These are phyloP conservation scores for Strigamia maritima DNA, from an alignment of 2,888 invertebrate genomes.

Conservation along the genomic window DNA sequence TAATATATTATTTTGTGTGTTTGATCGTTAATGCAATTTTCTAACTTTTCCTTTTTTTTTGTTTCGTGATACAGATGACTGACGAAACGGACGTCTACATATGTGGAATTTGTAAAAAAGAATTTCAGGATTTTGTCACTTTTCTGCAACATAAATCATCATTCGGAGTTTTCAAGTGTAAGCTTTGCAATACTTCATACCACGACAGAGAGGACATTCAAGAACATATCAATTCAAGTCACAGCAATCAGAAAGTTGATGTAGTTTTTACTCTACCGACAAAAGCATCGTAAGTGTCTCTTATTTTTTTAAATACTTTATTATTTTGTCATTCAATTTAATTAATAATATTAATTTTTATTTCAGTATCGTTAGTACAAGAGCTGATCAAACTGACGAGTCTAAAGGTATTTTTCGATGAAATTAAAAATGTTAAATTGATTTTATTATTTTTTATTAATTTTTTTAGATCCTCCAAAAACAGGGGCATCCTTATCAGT, in stretches of 20 bases:
- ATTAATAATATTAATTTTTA: not conserved
- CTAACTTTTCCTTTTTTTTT: not conserved
- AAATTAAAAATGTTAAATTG: not conserved
- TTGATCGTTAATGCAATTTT: no score
- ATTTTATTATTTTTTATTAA: not conserved
- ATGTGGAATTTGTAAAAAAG: conserved; percentile 38
- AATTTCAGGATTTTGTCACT: conserved; percentile 37
- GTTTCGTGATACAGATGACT: conserved; percentile 20
- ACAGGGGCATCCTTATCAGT: conserved; percentile 34
- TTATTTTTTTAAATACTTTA: no score
- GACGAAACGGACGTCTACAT: conserved; percentile 37
- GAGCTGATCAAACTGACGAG: not conserved
- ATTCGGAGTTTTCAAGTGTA: conserved; percentile 35
- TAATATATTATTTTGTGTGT: not conserved
- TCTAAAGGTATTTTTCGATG: not conserved
- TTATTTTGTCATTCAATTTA: not conserved
- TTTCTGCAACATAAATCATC: conserved; percentile 38
- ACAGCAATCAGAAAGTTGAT: conserved; percentile 36
- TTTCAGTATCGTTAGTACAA: not conserved
- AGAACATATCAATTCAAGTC: conserved; percentile 33
- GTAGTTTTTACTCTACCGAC: conserved; percentile 35
- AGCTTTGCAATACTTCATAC: conserved; percentile 35
- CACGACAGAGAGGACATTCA: conserved; percentile 38
- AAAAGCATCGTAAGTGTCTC: conserved; percentile 11
- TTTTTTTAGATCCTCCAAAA: conserved; percentile 2